These are phyloP conservation scores for Chelmon rostratus DNA, from an alignment of 2,797 vertebrate species.

Conservation along the genomic window DNA sequence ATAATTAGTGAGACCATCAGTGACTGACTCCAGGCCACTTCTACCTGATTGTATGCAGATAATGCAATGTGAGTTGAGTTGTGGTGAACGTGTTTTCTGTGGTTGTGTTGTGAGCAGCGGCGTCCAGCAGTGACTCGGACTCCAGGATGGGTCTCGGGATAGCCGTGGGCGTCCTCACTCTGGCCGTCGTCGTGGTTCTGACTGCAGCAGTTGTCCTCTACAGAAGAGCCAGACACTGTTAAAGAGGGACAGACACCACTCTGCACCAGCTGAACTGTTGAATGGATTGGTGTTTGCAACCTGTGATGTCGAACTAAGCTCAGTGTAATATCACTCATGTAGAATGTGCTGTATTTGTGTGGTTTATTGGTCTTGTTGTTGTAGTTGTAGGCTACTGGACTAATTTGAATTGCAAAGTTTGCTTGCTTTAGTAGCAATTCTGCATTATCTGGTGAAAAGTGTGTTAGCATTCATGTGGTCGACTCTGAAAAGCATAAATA, in stretches of 20 bases:
- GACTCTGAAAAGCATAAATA: constrained; percentile 18
- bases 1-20: not conserved
- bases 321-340: constrained; percentile 5
- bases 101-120: constrained; percentile 39
- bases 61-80: not conserved
- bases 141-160: constrained; percentile 76
- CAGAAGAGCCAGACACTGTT: constrained; percentile 57
- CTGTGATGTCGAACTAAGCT: constrained; percentile 27
- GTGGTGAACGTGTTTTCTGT: not conserved
- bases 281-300: not conserved
- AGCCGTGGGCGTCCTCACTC: constrained; percentile 77
- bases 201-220: constrained; percentile 70
- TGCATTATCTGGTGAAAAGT: constrained; percentile 13
- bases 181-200: constrained; percentile 60
- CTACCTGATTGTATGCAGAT: not conserved
- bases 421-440: constrained; percentile 1
- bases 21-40: not conserved
- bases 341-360: not conserved
- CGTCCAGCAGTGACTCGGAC: constrained; percentile 1
- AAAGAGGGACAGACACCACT: constrained; percentile 6
- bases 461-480: constrained; percentile 9
- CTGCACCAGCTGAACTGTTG: not conserved
- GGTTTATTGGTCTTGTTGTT: constrained; percentile 13
- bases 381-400: not conserved
- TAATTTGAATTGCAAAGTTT: not conserved